Evolutionary conservation across 1,140 invertebrate genomes (phyloP).

Genomic region (Drosophila ambigua): DNA sequence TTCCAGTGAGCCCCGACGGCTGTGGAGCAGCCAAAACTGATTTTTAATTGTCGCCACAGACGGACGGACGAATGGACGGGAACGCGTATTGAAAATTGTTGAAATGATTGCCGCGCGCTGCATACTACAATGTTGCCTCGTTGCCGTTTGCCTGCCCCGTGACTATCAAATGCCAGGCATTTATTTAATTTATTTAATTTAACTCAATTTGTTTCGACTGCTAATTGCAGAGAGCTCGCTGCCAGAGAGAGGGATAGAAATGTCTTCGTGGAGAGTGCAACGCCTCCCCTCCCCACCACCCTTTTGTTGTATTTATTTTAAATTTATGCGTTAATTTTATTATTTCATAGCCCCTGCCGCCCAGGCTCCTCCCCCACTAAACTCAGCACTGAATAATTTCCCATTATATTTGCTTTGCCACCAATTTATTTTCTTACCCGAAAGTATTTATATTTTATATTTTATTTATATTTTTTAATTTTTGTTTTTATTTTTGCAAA

Average conservation of each 20-base stretch:
- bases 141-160: constrained; percentile 17
- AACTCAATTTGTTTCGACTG: constrained; percentile 56
- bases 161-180: constrained; percentile 58
- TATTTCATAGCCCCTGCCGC: too few species aligned
- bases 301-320: not conserved
- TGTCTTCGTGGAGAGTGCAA: too few species aligned
- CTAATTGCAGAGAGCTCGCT: constrained; percentile 48
- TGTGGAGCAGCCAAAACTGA: constrained; percentile 68
- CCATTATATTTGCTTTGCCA: too few species aligned
- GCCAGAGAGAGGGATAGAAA: too few species aligned
- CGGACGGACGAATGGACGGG: constrained; percentile 1
- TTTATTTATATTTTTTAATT: constrained; percentile 33
- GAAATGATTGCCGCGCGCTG: constrained; percentile 41
- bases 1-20: constrained; percentile 62
- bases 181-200: constrained; percentile 67
- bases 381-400: too few species aligned
- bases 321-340: too few species aligned
- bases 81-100: constrained; percentile 51
- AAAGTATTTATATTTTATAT: not conserved
- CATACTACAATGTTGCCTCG: constrained; percentile 38
- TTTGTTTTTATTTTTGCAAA: constrained; percentile 43
- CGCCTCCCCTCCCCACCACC: not conserved
- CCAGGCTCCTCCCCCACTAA: too few species aligned
- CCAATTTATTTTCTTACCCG: not conserved
- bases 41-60: constrained; percentile 57